Conservation (phyloP, 2,113 vertebrate genomes). For the Macrotus californicus region DNA sequence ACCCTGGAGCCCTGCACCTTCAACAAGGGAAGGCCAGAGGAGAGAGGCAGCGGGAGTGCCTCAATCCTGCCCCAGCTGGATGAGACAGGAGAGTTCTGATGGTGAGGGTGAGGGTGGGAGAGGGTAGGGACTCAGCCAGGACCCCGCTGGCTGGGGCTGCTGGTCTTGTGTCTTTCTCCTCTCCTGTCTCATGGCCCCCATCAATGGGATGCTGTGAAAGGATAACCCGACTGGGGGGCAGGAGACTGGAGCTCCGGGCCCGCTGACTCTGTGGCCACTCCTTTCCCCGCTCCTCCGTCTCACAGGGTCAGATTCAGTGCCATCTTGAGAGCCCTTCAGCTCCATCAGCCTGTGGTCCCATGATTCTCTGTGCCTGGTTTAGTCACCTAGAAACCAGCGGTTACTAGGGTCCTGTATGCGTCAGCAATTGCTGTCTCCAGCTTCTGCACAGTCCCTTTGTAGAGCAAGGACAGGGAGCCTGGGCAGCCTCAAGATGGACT, state of each 20-base stretch:
- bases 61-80: not conserved
- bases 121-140: not conserved
- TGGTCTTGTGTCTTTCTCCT: not conserved
- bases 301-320: not conserved
- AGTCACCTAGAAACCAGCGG: conserved; percentile 69
- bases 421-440: not conserved
- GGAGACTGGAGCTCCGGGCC: not conserved
- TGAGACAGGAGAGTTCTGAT: not conserved
- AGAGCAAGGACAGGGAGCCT: not conserved
- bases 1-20: not conserved
- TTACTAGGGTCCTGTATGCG: conserved; percentile 39
- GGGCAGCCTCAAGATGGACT: not conserved
- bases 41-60: not conserved
- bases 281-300: not conserved
- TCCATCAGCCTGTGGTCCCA: not conserved
- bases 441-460: not conserved
- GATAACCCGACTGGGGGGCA: not conserved
- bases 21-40: not conserved
- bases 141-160: not conserved
- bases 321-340: conserved; percentile 9
- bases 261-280: not conserved
- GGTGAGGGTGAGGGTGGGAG: not conserved
- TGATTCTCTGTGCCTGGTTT: conserved; percentile 42
- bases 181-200: not conserved
- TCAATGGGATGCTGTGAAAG: not conserved